Conservation (phyloP, 2,888 invertebrate species). For the Tetanocera ferruginea region DNA sequence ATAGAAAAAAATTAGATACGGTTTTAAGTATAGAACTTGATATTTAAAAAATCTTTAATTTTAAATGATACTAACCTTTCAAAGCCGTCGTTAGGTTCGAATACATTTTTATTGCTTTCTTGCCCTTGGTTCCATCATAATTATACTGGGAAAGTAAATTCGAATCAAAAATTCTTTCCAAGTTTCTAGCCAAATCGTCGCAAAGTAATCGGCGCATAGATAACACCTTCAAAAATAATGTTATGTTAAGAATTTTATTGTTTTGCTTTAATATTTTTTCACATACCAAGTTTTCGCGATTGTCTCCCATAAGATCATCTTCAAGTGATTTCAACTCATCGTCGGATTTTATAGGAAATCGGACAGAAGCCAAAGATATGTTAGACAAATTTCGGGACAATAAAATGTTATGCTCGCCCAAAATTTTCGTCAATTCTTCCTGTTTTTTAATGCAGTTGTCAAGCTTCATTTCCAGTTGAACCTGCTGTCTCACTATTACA, state of each 20-base stretch:
- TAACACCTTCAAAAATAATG: neutral
- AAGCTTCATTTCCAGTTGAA: neutral
- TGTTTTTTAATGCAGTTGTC: neutral
- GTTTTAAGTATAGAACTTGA: neutral
- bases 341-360: neutral
- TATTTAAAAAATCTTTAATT: neutral
- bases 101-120: neutral
- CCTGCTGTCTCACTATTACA: neutral
- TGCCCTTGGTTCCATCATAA: neutral
- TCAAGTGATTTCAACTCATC: neutral
- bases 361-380: conserved; percentile 8
- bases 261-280: neutral
- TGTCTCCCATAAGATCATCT: neutral
- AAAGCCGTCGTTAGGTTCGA: neutral
- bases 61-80: neutral
- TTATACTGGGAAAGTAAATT: neutral
- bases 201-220: neutral
- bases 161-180: neutral
- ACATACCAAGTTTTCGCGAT: neutral
- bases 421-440: conserved; percentile 24
- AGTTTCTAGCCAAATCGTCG: neutral
- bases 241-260: neutral
- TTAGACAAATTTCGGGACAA: conserved; percentile 17
- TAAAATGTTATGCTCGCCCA: conserved; percentile 27
- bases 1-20: neutral